Percentiles rank a stretch among this genome's conserved stretches.
These are phyloP conservation scores for Pristionchus fissidentatus DNA, from an alignment of 2,888 invertebrate species.

Conservation along the genomic window DNA sequence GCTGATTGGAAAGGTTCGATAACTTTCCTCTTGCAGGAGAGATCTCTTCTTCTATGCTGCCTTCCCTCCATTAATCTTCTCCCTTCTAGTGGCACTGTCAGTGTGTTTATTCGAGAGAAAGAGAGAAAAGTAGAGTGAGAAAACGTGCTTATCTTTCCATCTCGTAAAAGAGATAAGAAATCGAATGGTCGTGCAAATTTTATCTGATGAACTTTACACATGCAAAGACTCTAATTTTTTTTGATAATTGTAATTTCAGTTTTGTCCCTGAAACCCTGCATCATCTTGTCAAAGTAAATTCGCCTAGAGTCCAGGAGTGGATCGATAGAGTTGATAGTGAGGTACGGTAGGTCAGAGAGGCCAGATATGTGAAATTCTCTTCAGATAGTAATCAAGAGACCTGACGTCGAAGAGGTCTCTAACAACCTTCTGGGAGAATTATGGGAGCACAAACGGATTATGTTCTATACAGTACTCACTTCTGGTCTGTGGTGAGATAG, in stretches of 20 bases:
- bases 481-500: neutral
- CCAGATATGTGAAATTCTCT: neutral
- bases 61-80: neutral
- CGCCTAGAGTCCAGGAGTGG: neutral
- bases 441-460: neutral
- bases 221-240: neutral
- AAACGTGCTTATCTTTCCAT: neutral
- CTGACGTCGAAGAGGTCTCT: neutral
- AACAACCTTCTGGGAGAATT: neutral
- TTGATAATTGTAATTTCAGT: neutral
- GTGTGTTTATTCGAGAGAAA: too few relatives aligned
- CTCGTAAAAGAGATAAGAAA: too few relatives aligned
- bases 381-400: neutral
- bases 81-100: neutral
- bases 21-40: too few relatives aligned
- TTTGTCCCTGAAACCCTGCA: constrained; percentile 7
- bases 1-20: too few relatives aligned
- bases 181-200: neutral
- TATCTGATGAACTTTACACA: neutral
- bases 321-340: neutral
- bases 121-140: too few relatives aligned
- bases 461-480: neutral
- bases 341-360: neutral
- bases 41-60: neutral
- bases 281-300: neutral